Conservation (phyloP, 2,113 vertebrate species). For the Passerina amoena region DNA sequence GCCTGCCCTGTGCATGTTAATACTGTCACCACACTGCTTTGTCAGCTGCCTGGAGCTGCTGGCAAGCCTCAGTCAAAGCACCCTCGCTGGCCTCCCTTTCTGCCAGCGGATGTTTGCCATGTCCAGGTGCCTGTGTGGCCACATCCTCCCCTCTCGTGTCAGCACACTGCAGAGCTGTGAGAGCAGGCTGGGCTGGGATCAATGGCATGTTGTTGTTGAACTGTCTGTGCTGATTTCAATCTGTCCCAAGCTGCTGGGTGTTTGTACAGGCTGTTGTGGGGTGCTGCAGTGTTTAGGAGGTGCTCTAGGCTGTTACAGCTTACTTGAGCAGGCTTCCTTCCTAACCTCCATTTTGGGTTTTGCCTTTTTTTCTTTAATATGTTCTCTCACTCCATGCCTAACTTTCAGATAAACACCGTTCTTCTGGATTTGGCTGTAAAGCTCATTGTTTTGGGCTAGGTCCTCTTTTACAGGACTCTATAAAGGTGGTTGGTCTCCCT, state of each 20-base stretch:
- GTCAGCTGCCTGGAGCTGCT: constrained; percentile 37
- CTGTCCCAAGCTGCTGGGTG: not conserved
- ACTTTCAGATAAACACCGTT: not conserved
- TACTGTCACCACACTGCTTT: constrained; percentile 22
- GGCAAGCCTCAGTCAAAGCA: not conserved
- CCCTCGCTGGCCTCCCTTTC: constrained; percentile 10
- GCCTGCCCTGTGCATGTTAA: not conserved
- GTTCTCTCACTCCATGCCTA: not conserved
- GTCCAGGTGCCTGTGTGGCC: constrained; percentile 30
- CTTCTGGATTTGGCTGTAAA: not conserved
- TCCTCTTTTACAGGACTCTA: not conserved
- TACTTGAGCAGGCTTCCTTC: not conserved
- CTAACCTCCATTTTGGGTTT: not conserved
- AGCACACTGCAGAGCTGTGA: constrained; percentile 8
- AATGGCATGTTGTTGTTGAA: not conserved
- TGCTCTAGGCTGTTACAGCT: not conserved
- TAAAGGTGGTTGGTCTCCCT: not conserved
- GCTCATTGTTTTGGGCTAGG: not conserved
- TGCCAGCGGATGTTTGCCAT: constrained; percentile 3
- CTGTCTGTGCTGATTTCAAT: not conserved
- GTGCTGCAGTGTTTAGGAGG: not conserved
- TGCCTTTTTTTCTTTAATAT: not conserved
- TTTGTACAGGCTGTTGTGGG: not conserved
- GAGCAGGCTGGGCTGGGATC: not conserved
- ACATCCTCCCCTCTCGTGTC: not conserved